Conservation (phyloP, 2,113 vertebrate species). For the Raja brachyura region DNA sequence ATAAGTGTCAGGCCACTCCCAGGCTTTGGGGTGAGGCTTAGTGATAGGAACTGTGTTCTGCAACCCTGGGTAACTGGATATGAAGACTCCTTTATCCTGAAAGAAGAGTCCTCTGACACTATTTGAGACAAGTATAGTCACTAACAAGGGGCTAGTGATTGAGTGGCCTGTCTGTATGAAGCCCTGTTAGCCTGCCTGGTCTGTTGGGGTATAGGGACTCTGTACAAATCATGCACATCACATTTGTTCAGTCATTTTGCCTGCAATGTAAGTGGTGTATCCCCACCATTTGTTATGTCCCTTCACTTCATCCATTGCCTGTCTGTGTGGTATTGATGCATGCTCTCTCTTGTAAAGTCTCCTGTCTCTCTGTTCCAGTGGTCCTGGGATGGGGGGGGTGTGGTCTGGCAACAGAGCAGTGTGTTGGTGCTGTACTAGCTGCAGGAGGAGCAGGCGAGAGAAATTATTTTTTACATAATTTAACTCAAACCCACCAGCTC, state of each 20-base stretch:
- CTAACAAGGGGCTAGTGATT: background rate
- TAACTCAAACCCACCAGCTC: background rate
- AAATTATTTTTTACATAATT: background rate
- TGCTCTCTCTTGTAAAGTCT: background rate
- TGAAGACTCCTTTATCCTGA: background rate
- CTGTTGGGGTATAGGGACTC: conserved; percentile 42
- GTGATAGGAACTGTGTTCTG: too few relatives aligned
- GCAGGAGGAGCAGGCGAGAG: background rate
- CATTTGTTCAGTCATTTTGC: background rate
- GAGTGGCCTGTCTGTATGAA: background rate
- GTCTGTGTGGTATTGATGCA: background rate
- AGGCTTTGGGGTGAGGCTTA: too few relatives aligned
- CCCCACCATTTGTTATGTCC: background rate
- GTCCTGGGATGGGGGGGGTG: background rate
- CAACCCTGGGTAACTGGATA: background rate
- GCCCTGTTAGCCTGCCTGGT: conserved; percentile 39
- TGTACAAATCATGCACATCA: conserved; percentile 40
- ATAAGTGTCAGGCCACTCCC: too few relatives aligned
- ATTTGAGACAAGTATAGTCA: background rate
- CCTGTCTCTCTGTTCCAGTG: background rate
- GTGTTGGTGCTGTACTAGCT: background rate
- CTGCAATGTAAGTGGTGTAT: background rate
- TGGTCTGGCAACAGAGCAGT: background rate
- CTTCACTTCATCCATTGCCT: background rate
- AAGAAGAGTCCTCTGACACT: background rate